These are phyloP conservation scores for Gryllus bimaculatus DNA, from an alignment of 1,140 invertebrate species.

Conservation along the genomic window DNA sequence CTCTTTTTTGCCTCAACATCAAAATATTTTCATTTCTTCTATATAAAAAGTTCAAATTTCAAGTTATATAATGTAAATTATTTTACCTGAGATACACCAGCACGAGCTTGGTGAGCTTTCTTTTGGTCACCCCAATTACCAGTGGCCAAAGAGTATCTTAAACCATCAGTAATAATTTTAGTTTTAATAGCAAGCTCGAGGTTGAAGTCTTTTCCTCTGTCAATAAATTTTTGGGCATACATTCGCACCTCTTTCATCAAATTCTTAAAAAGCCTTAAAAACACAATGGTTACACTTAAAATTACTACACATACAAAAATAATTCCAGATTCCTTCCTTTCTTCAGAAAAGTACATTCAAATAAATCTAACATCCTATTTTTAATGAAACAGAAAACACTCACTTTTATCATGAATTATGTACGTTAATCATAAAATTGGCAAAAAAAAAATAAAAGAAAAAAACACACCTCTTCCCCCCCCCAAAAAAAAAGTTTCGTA, in stretches of 20 bases:
- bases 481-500: no score
- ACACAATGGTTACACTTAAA: constrained; percentile 16
- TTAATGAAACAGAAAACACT: not conserved
- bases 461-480: no score
- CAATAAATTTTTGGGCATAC: constrained; percentile 98
- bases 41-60: not conserved
- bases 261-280: constrained; percentile 70
- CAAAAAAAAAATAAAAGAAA: no score
- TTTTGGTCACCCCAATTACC: constrained; percentile 99
- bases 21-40: not conserved
- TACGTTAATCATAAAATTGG: no score
- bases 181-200: constrained; percentile 95
- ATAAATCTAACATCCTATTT: not conserved
- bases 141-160: constrained; percentile 94
- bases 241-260: constrained; percentile 91
- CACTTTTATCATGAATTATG: no score
- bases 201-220: constrained; percentile 96
- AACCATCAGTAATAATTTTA: constrained; percentile 95
- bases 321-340: not conserved
- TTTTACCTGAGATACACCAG: constrained; percentile 73
- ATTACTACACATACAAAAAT: not conserved
- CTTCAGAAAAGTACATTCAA: not conserved
- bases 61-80: not conserved
- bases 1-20: not conserved
- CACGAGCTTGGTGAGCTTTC: constrained; percentile 95